phyloP scores from a whole-genome alignment of 2,797 vertebrate genomes.

The Xerus rutilus region DNA sequence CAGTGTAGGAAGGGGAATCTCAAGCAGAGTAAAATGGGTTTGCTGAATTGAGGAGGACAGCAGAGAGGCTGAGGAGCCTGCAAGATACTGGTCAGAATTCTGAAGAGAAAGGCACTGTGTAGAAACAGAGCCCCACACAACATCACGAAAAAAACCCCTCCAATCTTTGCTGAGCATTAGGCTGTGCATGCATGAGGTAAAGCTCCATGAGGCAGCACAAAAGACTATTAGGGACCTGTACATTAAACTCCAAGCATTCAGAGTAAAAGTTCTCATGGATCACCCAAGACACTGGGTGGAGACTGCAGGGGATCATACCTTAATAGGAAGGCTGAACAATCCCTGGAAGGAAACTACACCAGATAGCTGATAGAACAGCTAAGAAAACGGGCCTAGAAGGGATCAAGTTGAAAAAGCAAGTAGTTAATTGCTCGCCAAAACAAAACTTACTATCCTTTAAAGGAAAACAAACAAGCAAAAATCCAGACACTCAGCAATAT shows the following conservation, averaged over 20 bases:
- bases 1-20: not conserved
- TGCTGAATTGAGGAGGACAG: not conserved
- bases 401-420: constrained; percentile 34
- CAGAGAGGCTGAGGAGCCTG: not conserved
- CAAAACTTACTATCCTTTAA: not conserved
- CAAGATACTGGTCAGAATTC: not conserved
- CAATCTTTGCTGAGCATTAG: not conserved
- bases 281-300: not conserved
- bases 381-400: not conserved
- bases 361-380: not conserved
- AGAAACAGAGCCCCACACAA: not conserved
- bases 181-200: not conserved
- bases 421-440: not conserved
- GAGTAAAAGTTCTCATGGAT: not conserved
- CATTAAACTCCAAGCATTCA: not conserved
- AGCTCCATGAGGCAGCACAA: not conserved
- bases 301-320: not conserved
- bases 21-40: not conserved
- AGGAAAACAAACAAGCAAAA: constrained; percentile 58
- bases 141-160: too few species aligned
- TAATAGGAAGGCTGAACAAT: not conserved
- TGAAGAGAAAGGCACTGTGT: not conserved
- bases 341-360: not conserved
- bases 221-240: not conserved
- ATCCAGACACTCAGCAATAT: not conserved